Conservation (phyloP, 2,888 invertebrate species). For the Drosophila borealis region DNA sequence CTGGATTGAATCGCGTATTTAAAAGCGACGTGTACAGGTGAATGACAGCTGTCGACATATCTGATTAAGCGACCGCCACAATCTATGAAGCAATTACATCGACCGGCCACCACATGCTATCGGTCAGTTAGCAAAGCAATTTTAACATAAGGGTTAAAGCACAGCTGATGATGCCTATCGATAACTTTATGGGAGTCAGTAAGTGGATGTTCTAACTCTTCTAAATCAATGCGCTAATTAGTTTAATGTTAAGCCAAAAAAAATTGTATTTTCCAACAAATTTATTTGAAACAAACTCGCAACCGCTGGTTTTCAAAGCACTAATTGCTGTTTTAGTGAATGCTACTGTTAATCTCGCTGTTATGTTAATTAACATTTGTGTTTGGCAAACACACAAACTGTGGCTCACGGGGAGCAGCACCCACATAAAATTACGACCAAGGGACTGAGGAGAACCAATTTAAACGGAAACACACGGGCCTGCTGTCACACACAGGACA, state of each 20-base stretch:
- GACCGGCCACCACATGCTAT: not conserved
- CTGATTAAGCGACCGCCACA: constrained; percentile 1
- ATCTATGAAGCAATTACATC: not conserved
- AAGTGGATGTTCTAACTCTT: not conserved
- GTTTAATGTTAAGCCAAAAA: not conserved
- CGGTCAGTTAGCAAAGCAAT: not conserved
- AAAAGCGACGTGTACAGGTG: not conserved
- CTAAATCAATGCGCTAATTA: not conserved
- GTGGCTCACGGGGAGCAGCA: constrained; percentile 7
- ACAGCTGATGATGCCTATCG: constrained; percentile 24
- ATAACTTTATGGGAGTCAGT: not conserved
- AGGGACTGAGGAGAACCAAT: not conserved
- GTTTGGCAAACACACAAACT: constrained; percentile 19
- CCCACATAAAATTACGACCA: constrained; percentile 2
- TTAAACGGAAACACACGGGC: not conserved
- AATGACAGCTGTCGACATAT: not conserved
- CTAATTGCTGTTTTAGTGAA: not conserved
- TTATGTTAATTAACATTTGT: constrained; percentile 26
- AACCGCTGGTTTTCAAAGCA: no score
- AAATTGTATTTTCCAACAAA: not conserved
- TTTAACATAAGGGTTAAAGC: not conserved
- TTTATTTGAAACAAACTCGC: not conserved
- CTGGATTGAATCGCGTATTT: not conserved
- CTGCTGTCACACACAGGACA: not conserved
- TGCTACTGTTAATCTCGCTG: constrained; percentile 1